Percentiles rank a stretch among this genome's conserved stretches.
Conservation (phyloP, 1,140 invertebrate species). For the Platorchestia sp. region DNA sequence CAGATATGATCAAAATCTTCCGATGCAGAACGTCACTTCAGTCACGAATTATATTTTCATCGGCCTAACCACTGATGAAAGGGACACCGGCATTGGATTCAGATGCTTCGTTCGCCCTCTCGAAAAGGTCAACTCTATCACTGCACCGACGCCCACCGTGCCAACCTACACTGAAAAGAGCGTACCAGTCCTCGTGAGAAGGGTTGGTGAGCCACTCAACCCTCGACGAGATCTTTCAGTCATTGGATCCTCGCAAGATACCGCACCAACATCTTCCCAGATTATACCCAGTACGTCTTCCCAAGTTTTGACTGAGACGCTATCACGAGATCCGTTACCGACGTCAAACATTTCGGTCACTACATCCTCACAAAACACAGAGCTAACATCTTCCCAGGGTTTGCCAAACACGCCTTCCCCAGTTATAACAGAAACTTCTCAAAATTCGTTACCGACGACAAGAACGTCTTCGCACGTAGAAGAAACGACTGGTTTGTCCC, state of each 20-base stretch:
- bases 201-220: background rate
- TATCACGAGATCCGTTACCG: background rate
- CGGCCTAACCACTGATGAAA: background rate
- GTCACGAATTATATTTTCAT: background rate
- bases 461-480: too few relatives aligned
- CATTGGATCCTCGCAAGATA: background rate
- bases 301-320: background rate
- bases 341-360: background rate
- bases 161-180: background rate
- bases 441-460: background rate
- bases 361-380: background rate
- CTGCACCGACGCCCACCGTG: background rate
- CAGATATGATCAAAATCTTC: slow-evolving; percentile 17
- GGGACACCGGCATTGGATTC: background rate
- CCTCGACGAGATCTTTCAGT: background rate
- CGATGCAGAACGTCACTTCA: slow-evolving; percentile 8
- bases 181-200: background rate
- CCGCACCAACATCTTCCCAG: background rate
- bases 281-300: background rate
- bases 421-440: background rate
- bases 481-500: too few relatives aligned
- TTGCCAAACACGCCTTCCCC: background rate
- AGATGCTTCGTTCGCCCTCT: background rate
- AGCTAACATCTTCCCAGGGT: background rate
- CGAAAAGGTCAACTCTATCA: background rate